phyloP scores from a whole-genome alignment of 2,797 vertebrate genomes.

The Margarornis squamiger region DNA sequence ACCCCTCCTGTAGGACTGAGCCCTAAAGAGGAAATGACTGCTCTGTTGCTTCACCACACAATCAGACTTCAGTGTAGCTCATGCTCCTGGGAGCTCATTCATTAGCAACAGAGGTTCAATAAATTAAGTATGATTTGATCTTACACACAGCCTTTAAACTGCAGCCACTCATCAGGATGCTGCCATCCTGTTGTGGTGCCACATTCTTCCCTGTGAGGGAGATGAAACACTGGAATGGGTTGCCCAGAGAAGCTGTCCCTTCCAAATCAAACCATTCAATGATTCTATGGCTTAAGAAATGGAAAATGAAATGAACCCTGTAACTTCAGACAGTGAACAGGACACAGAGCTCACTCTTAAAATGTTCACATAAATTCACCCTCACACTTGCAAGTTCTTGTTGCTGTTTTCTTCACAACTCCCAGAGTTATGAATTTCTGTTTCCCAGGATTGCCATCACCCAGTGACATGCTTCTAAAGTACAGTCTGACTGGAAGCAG shows the following conservation, averaged over 20 bases:
- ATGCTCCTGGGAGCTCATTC: background rate
- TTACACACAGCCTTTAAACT: background rate
- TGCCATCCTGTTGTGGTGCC: rapidly evolving
- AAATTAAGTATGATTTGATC: background rate
- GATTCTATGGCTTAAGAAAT: background rate
- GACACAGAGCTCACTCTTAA: background rate
- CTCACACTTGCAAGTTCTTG: background rate
- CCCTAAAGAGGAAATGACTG: rapidly evolving
- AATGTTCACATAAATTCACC: background rate
- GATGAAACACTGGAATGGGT: background rate
- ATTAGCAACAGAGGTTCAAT: background rate
- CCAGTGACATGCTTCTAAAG: rapidly evolving
- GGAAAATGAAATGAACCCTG: background rate
- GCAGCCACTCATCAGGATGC: too few relatives aligned
- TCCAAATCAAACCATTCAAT: too few relatives aligned
- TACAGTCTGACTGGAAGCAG: background rate
- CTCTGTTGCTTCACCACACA: rapidly evolving
- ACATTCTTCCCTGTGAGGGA: background rate
- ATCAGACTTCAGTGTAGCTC: background rate
- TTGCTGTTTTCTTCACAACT: background rate
- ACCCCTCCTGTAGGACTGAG: background rate
- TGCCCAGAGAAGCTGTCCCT: background rate
- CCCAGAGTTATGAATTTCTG: too few relatives aligned
- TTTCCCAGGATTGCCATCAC: background rate
- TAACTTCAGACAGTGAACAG: background rate